These are phyloP conservation scores for Sitodiplosis mosellana DNA, from an alignment of 1,140 invertebrate genomes.

Conservation along the genomic window DNA sequence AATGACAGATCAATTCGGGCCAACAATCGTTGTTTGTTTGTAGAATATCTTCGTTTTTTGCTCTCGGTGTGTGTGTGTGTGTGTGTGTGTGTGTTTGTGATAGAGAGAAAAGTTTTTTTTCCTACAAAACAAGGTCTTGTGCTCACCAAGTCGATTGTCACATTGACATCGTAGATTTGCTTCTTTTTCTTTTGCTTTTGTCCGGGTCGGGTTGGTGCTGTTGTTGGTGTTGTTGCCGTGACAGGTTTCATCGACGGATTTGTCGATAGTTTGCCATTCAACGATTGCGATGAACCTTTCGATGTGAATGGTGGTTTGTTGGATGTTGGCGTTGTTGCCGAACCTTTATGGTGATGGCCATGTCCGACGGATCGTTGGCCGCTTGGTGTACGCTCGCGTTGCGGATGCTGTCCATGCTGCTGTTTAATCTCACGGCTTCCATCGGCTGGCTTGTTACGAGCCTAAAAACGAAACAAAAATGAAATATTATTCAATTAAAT, in stretches of 20 bases:
- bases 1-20: no score
- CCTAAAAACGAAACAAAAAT: conserved; percentile 28
- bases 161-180: conserved; percentile 62
- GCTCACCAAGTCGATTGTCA: conserved; percentile 61
- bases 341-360: conserved; percentile 32
- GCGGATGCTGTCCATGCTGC: conserved; percentile 29
- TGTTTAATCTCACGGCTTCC: conserved; percentile 49
- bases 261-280: background rate
- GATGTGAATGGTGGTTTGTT: conserved; percentile 32
- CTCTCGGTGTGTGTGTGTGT: no score
- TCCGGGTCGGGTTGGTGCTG: conserved; percentile 40
- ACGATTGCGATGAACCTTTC: conserved; percentile 3
- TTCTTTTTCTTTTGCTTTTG: conserved; percentile 60
- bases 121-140: no score
- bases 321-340: conserved; percentile 33
- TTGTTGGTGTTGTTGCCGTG: conserved; percentile 28
- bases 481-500: background rate
- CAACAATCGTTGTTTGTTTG: no score
- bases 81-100: no score
- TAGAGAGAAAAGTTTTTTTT: no score
- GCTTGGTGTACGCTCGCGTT: conserved; percentile 28
- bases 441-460: conserved; percentile 61
- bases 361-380: conserved; percentile 36
- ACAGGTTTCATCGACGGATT: conserved; percentile 16
- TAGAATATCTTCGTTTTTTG: no score